A percentile compares a stretch with the other conserved stretches of the same genome.
phyloP scores from a whole-genome alignment of 2,113 vertebrate genomes.

The Strigops habroptila region DNA sequence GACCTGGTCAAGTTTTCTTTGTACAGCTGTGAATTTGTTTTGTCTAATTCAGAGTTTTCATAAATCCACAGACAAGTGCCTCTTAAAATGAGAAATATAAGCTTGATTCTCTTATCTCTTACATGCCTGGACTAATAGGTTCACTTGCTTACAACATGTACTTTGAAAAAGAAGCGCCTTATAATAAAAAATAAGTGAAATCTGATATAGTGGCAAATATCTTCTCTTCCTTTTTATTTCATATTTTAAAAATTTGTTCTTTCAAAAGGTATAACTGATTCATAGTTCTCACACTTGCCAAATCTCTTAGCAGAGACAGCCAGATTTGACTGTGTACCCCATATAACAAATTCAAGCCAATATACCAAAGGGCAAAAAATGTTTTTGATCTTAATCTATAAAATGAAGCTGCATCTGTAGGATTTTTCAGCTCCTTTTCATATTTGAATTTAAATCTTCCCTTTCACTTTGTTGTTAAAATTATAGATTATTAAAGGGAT shows the following conservation, averaged over 20 bases:
- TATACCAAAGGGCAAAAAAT: not conserved
- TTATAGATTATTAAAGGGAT: not conserved
- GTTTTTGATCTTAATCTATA: not conserved
- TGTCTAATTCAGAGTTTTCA: not conserved
- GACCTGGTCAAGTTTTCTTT: conserved; percentile 1
- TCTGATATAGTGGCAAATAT: not conserved
- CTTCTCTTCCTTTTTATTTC: not conserved
- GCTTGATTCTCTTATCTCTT: not conserved
- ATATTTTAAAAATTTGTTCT: not conserved
- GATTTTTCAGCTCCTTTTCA: not conserved
- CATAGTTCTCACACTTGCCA: not conserved
- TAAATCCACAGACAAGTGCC: not conserved
- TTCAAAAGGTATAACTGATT: not conserved
- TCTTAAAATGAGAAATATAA: not conserved
- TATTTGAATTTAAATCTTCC: not conserved
- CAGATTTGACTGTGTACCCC: not conserved
- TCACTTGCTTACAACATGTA: not conserved
- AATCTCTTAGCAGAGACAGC: not conserved
- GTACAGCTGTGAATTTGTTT: not conserved
- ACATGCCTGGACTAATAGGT: not conserved
- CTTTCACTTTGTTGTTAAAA: not conserved
- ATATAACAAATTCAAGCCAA: not conserved
- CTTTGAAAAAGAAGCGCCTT: not conserved
- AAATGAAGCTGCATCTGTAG: not conserved
- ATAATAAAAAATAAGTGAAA: not conserved